phyloP scores from a whole-genome alignment of 2,797 vertebrate species.

The Pseudocheirus occidentalis region DNA sequence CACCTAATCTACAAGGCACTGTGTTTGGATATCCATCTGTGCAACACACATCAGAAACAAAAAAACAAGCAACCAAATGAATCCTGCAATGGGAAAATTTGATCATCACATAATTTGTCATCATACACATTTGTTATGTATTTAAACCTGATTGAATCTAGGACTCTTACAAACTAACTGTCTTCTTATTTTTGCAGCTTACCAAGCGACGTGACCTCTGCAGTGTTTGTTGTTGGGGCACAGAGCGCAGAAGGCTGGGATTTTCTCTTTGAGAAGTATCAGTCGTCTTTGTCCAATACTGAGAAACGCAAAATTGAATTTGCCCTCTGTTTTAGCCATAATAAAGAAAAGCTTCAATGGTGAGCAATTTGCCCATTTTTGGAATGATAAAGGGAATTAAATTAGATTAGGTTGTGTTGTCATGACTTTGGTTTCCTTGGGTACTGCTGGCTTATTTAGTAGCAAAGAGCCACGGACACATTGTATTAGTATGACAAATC shows the following conservation, averaged over 20 bases:
- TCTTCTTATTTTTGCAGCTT: constrained; percentile 82
- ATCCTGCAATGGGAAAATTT: neutral
- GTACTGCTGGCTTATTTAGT: constrained; percentile 16
- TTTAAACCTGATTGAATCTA: neutral
- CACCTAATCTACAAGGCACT: neutral
- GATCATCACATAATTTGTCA: neutral
- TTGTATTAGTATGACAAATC: neutral
- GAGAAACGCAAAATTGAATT: constrained; percentile 87
- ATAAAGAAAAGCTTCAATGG: constrained; percentile 90
- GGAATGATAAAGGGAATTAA: neutral
- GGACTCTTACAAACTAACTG: neutral
- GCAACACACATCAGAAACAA: neutral
- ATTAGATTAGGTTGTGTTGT: constrained; percentile 19
- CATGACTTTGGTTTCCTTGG: constrained; percentile 15
- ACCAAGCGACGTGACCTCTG: constrained; percentile 89
- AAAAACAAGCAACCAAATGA: neutral
- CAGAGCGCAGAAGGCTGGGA: constrained; percentile 91
- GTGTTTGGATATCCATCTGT: neutral
- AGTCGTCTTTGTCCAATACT: constrained; percentile 83
- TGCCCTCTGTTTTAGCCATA: constrained; percentile 86
- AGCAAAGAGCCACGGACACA: constrained; percentile 10
- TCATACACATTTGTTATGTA: neutral
- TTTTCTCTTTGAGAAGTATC: constrained; percentile 92
- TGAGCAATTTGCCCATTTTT: constrained; percentile 76
- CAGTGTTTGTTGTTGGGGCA: constrained; percentile 90